A percentile compares a stretch with the other conserved stretches of the same genome.
Conservation (phyloP, 2,113 vertebrate genomes). For the Rhizomys pruinosus region DNA sequence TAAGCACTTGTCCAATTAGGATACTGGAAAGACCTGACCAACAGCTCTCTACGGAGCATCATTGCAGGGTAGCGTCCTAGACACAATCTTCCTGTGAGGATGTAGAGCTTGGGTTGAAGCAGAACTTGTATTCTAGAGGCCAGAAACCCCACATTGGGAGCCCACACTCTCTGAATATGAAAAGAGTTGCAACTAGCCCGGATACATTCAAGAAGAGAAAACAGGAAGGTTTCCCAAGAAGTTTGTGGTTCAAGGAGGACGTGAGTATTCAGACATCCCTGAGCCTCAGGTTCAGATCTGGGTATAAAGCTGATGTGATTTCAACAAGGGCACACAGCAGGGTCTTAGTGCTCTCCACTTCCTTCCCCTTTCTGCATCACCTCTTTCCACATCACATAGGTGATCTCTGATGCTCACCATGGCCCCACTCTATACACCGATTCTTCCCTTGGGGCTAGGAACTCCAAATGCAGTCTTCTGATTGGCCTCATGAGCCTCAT, state of each 20-base stretch:
- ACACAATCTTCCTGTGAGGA: too few relatives aligned
- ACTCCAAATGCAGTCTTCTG: too few relatives aligned
- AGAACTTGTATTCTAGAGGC: neutral
- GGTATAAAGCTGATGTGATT: neutral
- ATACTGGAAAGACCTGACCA: neutral
- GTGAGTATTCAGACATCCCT: accelerated
- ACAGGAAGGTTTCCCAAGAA: neutral
- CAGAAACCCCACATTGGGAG: neutral
- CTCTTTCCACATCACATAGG: neutral
- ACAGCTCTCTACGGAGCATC: neutral
- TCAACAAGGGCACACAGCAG: neutral
- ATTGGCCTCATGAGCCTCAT: neutral
- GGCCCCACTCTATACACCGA: neutral
- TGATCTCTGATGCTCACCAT: neutral
- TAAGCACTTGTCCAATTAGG: neutral
- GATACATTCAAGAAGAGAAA: neutral
- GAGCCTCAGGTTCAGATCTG: neutral
- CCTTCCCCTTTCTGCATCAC: neutral
- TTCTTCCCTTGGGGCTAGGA: neutral
- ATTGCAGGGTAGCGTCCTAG: accelerated
- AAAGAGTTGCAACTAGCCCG: neutral
- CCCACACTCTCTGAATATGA: accelerated
- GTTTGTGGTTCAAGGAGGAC: neutral
- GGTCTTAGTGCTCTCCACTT: neutral
- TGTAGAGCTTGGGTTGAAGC: neutral